These are phyloP conservation scores for Sapajus apella DNA, from an alignment of 2,113 vertebrate species.

Conservation along the genomic window DNA sequence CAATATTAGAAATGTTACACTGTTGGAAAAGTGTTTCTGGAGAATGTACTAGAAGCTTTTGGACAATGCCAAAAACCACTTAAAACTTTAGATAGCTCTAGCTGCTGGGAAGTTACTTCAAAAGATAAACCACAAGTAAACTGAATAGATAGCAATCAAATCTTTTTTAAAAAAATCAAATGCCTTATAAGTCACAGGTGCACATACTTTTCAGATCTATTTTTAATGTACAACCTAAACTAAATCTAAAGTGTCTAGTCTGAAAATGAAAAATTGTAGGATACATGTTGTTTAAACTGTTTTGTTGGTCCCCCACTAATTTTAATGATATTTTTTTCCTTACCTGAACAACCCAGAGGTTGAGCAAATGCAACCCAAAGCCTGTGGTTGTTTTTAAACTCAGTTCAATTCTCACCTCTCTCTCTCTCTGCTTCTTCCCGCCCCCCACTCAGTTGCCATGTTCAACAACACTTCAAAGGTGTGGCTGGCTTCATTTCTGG, in stretches of 20 bases:
- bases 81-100: background rate
- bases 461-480: slow-evolving; percentile 75
- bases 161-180: background rate
- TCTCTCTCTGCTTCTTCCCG: slow-evolving; percentile 40
- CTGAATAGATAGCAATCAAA: background rate
- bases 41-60: background rate
- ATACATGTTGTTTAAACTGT: slow-evolving; percentile 46
- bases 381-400: slow-evolving; percentile 64
- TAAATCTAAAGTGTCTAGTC: slow-evolving; percentile 1
- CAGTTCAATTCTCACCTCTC: slow-evolving; percentile 42
- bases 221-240: background rate
- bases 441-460: slow-evolving; percentile 55
- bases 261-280: slow-evolving; percentile 19
- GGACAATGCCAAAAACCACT: background rate
- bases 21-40: background rate
- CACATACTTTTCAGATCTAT: background rate
- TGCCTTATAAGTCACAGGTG: background rate
- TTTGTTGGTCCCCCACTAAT: slow-evolving; percentile 52
- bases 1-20: background rate
- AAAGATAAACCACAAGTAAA: slow-evolving; percentile 41
- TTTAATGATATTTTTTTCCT: slow-evolving; percentile 66
- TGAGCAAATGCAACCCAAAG: slow-evolving; percentile 41
- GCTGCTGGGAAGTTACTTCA: slow-evolving; percentile 1
- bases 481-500: slow-evolving; percentile 69
- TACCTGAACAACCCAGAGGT: slow-evolving; percentile 60